Conservation (phyloP, 2,888 invertebrate genomes). For the Papilio elwesi region DNA sequence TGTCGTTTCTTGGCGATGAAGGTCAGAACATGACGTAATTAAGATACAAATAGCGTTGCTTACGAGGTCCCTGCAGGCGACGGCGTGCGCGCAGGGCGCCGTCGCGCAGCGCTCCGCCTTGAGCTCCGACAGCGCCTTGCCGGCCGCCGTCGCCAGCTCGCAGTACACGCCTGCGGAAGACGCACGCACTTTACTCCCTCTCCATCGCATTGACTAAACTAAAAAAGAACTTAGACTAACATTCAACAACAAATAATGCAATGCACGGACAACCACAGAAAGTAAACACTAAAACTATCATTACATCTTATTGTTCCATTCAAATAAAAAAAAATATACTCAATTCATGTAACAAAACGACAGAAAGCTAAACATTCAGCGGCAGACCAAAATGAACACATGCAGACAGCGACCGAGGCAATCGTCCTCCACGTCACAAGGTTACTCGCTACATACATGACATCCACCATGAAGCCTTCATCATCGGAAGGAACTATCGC, state of each 20-base stretch:
- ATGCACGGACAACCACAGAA: not conserved
- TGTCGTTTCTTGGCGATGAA: too few relatives aligned
- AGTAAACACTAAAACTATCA: not conserved
- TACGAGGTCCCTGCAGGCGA: constrained; percentile 86
- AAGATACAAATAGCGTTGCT: constrained; percentile 55
- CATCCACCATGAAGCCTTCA: too few relatives aligned
- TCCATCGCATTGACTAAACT: not conserved
- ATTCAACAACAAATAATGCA: not conserved
- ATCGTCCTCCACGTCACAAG: too few relatives aligned
- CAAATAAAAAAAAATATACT: not conserved
- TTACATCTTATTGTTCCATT: not conserved
- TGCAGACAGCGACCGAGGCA: not conserved
- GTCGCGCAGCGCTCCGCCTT: constrained; percentile 62
- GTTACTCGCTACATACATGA: too few relatives aligned
- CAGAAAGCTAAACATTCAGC: constrained; percentile 15
- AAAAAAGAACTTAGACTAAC: not conserved
- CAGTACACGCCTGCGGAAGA: constrained; percentile 76
- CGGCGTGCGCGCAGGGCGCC: constrained; percentile 83
- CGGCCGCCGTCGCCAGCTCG: constrained; percentile 73
- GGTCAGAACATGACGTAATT: too few relatives aligned
- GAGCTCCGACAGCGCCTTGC: constrained; percentile 73
- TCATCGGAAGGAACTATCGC: too few relatives aligned
- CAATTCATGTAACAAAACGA: constrained; percentile 7
- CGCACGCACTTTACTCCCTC: constrained; percentile 49
- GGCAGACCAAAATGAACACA: constrained; percentile 33